Evolutionary conservation across 2,113 vertebrate species (phyloP).

Genomic region (Macquaria australasica): DNA sequence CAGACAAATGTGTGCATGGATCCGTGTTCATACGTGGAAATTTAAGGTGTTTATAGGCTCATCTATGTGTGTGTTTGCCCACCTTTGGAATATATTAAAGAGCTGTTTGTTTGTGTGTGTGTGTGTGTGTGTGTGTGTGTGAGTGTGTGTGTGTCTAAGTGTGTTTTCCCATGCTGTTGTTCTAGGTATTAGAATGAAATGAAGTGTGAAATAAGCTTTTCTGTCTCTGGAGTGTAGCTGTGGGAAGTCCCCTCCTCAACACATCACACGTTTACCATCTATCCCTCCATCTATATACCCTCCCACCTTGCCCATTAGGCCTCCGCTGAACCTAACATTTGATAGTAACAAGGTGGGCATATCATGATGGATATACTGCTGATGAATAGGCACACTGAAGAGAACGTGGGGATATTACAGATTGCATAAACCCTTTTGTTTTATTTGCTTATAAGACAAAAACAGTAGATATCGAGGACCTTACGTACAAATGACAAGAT

Average conservation of each 20-base stretch:
- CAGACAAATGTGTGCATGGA: slow-evolving; percentile 4
- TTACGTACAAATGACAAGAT: background rate
- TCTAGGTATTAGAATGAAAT: slow-evolving; percentile 84
- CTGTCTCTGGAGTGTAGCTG: slow-evolving; percentile 80
- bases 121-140: slow-evolving; percentile 20
- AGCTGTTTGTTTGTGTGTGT: slow-evolving; percentile 24
- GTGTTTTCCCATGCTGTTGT: slow-evolving; percentile 64
- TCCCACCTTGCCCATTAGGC: slow-evolving; percentile 51
- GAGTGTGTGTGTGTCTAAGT: background rate
- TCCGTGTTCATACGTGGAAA: slow-evolving; percentile 7
- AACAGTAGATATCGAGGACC: background rate
- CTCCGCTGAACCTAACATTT: slow-evolving; percentile 36
- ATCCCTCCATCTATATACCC: slow-evolving; percentile 42
- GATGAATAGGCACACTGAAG: background rate
- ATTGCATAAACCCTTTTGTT: background rate
- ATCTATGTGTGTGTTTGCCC: slow-evolving; percentile 31
- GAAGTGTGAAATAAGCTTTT: slow-evolving; percentile 87
- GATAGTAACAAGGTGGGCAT: slow-evolving; percentile 14
- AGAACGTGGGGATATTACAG: background rate
- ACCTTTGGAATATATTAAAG: slow-evolving; percentile 49
- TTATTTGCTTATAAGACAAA: slow-evolving; percentile 2
- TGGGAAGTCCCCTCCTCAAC: slow-evolving; percentile 72
- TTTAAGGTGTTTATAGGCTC: slow-evolving; percentile 24
- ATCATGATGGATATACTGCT: slow-evolving; percentile 22
- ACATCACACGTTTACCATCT: slow-evolving; percentile 70